Evolutionary conservation across 2,888 invertebrate genomes (phyloP).

Genomic region (Anoncus sp.): DNA sequence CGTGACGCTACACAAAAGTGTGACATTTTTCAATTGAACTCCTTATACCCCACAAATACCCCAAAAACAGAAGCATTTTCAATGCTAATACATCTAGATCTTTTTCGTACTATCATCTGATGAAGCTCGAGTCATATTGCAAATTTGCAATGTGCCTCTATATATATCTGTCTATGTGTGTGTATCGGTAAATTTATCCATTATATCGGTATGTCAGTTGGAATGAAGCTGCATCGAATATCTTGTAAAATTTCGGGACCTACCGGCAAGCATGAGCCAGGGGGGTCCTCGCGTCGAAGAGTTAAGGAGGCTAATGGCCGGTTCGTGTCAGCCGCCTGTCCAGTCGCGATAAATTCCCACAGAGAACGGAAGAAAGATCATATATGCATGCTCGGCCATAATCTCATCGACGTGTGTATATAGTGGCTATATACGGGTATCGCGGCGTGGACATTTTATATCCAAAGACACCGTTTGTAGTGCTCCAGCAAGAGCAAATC

Average conservation of each 20-base stretch:
- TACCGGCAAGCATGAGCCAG: conserved; percentile 55
- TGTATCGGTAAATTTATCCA: background rate
- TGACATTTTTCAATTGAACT: no score
- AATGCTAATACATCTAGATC: no score
- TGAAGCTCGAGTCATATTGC: no score
- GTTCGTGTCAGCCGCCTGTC: conserved; percentile 63
- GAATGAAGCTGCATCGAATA: conserved; percentile 42
- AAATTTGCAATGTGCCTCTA: no score
- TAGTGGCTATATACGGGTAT: conserved; percentile 38
- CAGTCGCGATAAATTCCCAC: conserved; percentile 62
- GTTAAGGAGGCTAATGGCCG: conserved; percentile 63
- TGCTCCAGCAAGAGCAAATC: conserved; percentile 24
- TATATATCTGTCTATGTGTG: no score
- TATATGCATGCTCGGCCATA: conserved; percentile 31
- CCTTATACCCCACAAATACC: no score
- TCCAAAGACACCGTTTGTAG: conserved; percentile 2
- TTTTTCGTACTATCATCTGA: no score
- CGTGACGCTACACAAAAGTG: no score
- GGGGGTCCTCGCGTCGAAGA: conserved; percentile 58
- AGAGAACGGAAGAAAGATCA: conserved; percentile 53
- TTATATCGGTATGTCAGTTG: conserved; percentile 40
- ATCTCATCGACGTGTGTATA: conserved; percentile 43
- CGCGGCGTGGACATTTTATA: conserved; percentile 35
- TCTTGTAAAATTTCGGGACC: conserved; percentile 53
- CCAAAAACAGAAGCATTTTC: no score